These are phyloP conservation scores for Myxocyprinus asiaticus DNA, from an alignment of 2,113 vertebrate species.

Conservation along the genomic window DNA sequence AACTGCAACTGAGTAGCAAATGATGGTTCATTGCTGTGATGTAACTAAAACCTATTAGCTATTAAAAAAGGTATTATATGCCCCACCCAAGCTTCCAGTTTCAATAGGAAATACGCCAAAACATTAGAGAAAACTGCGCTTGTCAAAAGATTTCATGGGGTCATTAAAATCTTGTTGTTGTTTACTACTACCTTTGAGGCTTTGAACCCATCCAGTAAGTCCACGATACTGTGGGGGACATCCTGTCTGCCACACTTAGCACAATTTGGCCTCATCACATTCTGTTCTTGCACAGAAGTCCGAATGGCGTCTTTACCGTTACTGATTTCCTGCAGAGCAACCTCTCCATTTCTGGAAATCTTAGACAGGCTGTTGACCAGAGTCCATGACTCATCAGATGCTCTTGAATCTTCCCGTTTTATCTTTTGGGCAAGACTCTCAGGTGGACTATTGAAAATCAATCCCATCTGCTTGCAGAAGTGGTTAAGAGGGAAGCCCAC, in stretches of 20 bases:
- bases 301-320: conserved; percentile 24
- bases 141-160: too few relatives aligned
- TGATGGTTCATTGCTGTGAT: too few relatives aligned
- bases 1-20: too few relatives aligned
- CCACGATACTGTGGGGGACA: conserved; percentile 68
- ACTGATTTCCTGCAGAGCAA: background rate
- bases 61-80: too few relatives aligned
- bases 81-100: too few relatives aligned
- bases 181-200: conserved; percentile 83
- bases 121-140: too few relatives aligned
- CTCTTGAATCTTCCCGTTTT: background rate
- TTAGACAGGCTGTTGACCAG: conserved; percentile 55
- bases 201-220: conserved; percentile 86
- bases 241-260: conserved; percentile 47
- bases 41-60: too few relatives aligned
- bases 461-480: conserved; percentile 86
- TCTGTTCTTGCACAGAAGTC: conserved; percentile 23
- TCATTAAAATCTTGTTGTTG: background rate
- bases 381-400: conserved; percentile 35
- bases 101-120: too few relatives aligned
- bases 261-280: background rate
- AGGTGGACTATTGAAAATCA: conserved; percentile 70
- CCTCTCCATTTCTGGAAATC: conserved; percentile 20
- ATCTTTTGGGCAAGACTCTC: conserved; percentile 57
- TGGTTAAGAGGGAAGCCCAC: conserved; percentile 94